These are phyloP conservation scores for Intellagama lesueurii DNA, from an alignment of 2,797 vertebrate genomes.

Conservation along the genomic window DNA sequence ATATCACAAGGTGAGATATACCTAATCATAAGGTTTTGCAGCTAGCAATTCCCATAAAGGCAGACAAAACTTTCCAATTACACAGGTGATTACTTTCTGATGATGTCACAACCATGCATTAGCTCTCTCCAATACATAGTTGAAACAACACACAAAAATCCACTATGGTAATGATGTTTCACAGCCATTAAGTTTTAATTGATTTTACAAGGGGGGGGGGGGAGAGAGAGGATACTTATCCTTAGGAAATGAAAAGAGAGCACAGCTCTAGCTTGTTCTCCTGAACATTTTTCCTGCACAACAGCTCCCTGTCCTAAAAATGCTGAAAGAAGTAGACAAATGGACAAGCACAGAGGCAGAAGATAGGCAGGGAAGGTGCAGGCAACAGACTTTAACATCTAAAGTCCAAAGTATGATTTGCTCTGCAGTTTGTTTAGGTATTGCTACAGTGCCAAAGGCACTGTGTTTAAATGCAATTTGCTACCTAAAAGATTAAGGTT, in stretches of 20 bases:
- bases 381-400: neutral
- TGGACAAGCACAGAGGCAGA: neutral
- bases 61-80: conserved; percentile 43
- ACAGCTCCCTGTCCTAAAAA: neutral
- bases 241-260: conserved; percentile 12
- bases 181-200: conserved; percentile 44
- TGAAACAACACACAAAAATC: conserved; percentile 42
- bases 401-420: neutral
- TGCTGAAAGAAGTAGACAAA: neutral
- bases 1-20: conserved; percentile 32
- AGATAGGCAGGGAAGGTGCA: neutral
- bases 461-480: conserved; percentile 1
- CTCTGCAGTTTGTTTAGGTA: neutral
- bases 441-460: neutral
- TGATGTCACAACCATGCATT: conserved; percentile 40
- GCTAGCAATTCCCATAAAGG: conserved; percentile 41
- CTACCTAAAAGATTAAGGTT: conserved; percentile 13
- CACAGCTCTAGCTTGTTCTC: conserved; percentile 1
- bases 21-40: conserved; percentile 35
- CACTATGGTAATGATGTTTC: conserved; percentile 36
- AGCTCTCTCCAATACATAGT: conserved; percentile 29
- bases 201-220: conserved; percentile 24
- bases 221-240: conserved; percentile 18
- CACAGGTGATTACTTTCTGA: conserved; percentile 43
- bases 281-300: neutral